phyloP scores from a whole-genome alignment of 1,140 invertebrate species.

The Whitmania pigra region DNA sequence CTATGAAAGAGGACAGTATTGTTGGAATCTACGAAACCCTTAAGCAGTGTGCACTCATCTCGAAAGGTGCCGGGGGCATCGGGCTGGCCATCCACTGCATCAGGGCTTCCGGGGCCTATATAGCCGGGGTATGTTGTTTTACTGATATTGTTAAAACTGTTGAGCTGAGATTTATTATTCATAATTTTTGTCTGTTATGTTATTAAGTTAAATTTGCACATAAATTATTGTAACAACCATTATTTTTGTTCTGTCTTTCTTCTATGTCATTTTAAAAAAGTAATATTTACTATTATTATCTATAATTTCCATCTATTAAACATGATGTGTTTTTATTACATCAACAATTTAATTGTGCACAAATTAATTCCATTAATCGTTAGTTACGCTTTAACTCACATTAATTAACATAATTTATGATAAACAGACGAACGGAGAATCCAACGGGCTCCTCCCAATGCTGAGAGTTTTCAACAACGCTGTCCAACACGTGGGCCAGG shows the following conservation, averaged over 20 bases:
- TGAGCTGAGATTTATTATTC: conserved; percentile 47
- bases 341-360: no score
- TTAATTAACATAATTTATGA: conserved; percentile 11
- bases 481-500: conserved; percentile 92
- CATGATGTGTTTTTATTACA: no score
- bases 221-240: no score
- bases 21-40: conserved; percentile 79
- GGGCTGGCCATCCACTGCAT: conserved; percentile 94
- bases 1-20: conserved; percentile 84
- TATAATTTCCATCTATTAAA: no score
- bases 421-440: conserved; percentile 71
- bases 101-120: conserved; percentile 74
- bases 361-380: no score
- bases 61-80: conserved; percentile 93
- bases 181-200: no score
- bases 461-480: conserved; percentile 89
- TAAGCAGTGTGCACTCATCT: conserved; percentile 86
- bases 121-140: conserved; percentile 55
- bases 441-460: conserved; percentile 96
- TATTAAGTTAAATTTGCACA: no score
- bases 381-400: no score
- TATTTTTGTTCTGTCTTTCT: no score
- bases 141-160: background rate
- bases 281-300: no score
- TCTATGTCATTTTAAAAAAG: no score